Evolutionary conservation across 2,888 invertebrate genomes (phyloP).

Genomic region (Germaria angustata): DNA sequence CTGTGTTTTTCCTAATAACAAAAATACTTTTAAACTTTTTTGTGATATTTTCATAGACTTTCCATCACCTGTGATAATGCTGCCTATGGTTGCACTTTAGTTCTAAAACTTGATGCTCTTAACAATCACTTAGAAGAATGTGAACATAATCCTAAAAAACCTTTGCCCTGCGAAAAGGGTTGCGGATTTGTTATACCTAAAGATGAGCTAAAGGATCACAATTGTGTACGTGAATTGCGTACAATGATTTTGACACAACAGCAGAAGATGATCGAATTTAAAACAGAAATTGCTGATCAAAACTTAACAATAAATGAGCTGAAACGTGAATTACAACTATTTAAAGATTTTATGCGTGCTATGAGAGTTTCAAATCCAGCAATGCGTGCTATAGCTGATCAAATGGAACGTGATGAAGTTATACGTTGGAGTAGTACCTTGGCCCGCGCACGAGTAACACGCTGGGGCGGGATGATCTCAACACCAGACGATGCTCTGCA

Average conservation of each 20-base stretch:
- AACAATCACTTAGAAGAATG: constrained; percentile 94
- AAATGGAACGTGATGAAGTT: constrained; percentile 96
- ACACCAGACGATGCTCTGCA: constrained; percentile 97
- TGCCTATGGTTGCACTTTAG: constrained; percentile 90
- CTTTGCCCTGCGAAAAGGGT: constrained; percentile 94
- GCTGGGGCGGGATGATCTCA: constrained; percentile 99
- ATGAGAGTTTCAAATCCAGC: constrained; percentile 95
- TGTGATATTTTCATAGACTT: constrained; percentile 81
- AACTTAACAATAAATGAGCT: constrained; percentile 93
- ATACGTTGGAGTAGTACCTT: constrained; percentile 92
- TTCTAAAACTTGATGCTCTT: constrained; percentile 92
- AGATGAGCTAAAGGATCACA: constrained; percentile 96
- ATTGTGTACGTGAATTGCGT: constrained; percentile 94
- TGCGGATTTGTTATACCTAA: constrained; percentile 97
- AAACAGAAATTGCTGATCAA: constrained; percentile 92
- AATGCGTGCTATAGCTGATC: constrained; percentile 94
- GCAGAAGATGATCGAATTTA: constrained; percentile 91
- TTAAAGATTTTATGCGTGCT: constrained; percentile 96
- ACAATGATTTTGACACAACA: constrained; percentile 92
- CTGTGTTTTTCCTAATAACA: too few species aligned
- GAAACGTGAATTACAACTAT: constrained; percentile 90
- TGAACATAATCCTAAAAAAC: constrained; percentile 95
- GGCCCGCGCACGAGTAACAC: constrained; percentile 91
- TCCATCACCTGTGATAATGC: constrained; percentile 95
- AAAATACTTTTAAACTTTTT: too few species aligned